These are phyloP conservation scores for Babylonia areolata DNA, from an alignment of 1,140 invertebrate genomes.

Conservation along the genomic window DNA sequence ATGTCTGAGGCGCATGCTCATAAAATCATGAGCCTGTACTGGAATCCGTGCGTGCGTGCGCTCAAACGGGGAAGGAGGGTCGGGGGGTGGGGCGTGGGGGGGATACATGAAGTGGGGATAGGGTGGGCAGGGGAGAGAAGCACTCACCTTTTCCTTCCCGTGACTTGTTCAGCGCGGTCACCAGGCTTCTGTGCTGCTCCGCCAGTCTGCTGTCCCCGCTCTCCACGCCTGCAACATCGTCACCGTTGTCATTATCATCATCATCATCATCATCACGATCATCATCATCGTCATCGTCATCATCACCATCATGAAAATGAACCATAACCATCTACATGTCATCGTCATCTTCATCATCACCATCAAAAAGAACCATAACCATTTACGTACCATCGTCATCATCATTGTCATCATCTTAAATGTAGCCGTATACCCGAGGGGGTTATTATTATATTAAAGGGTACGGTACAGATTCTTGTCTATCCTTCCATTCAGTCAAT, in stretches of 20 bases:
- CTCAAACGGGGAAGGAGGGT: no score
- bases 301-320: background rate
- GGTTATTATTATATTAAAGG: no score
- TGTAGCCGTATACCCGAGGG: no score
- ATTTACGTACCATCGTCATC: no score
- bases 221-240: slow-evolving; percentile 13
- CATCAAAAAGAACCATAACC: no score
- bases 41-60: background rate
- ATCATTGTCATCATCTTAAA: no score
- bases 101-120: background rate
- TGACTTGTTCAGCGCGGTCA: slow-evolving; percentile 44
- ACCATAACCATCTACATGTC: background rate
- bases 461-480: no score
- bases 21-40: no score
- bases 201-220: slow-evolving; percentile 44
- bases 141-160: background rate
- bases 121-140: background rate
- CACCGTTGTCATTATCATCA: background rate
- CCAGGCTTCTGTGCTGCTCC: slow-evolving; percentile 50
- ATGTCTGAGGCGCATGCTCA: no score
- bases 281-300: slow-evolving; percentile 17
- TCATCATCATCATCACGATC: background rate
- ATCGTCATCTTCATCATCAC: background rate
- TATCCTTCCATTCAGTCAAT: no score
- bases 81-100: no score